Evolutionary conservation across 1,140 invertebrate genomes (phyloP).

Genomic region (Psilanteris sp.): DNA sequence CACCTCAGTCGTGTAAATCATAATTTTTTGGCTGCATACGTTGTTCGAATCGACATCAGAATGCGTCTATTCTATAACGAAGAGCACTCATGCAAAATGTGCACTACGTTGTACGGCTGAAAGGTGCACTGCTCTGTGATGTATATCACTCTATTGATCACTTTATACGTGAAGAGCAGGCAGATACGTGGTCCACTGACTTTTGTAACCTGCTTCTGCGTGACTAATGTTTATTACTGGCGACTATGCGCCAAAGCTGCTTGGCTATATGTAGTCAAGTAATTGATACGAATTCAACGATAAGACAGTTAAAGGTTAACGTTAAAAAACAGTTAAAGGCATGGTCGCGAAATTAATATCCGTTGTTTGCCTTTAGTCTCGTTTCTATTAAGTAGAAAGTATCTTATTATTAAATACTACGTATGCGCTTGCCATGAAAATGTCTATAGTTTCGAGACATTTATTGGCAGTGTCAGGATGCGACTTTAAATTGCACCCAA

Average conservation of each 20-base stretch:
- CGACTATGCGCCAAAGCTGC: conserved; percentile 1
- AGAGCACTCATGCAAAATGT: conserved; percentile 35
- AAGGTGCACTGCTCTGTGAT: conserved; percentile 31
- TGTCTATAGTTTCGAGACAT: no score
- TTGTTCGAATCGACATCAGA: conserved; percentile 18
- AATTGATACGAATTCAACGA: no score
- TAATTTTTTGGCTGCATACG: conserved; percentile 37
- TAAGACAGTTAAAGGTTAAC: no score
- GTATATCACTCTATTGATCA: conserved; percentile 30
- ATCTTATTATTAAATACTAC: no score
- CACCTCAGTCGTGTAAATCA: conserved; percentile 30
- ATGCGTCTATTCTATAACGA: conserved; percentile 8
- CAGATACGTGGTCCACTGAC: conserved; percentile 66
- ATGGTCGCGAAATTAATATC: no score
- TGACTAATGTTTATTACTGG: conserved; percentile 42
- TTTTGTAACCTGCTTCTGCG: conserved; percentile 65
- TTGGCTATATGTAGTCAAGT: not conserved
- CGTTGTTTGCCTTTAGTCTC: no score
- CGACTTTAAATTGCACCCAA: no score
- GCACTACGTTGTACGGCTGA: conserved; percentile 34
- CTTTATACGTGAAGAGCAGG: conserved; percentile 39
- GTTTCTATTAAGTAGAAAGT: no score
- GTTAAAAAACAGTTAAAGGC: no score
- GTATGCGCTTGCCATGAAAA: no score
- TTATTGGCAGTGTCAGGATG: no score